Evolutionary conservation across 1,140 invertebrate genomes (phyloP).

Genomic region (Euura saliciscinereae): DNA sequence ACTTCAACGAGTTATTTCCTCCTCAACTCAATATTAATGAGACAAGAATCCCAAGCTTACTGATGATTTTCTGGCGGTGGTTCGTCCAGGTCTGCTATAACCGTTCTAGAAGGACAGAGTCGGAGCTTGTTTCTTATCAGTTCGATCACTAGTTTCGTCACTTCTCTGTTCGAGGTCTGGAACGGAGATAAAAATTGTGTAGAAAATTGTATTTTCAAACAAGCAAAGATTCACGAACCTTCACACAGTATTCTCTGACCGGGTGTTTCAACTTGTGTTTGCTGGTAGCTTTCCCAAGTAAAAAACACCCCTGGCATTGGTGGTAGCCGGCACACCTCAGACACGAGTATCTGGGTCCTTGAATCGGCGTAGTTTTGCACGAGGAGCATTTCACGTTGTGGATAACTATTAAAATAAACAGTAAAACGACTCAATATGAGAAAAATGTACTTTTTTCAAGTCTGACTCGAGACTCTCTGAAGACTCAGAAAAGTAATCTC

Average conservation of each 20-base stretch:
- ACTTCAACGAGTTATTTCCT: too few species aligned
- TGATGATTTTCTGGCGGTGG: constrained; percentile 29
- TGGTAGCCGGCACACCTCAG: constrained; percentile 78
- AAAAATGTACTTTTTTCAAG: constrained; percentile 14
- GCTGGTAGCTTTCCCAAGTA: constrained; percentile 71
- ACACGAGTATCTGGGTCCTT: constrained; percentile 72
- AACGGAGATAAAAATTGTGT: constrained; percentile 27
- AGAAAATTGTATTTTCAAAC: neutral
- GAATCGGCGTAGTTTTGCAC: constrained; percentile 62
- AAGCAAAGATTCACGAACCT: constrained; percentile 44
- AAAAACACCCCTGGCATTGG: constrained; percentile 83
- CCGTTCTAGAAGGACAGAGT: constrained; percentile 48
- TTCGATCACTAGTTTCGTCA: constrained; percentile 59
- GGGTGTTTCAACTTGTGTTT: constrained; percentile 80
- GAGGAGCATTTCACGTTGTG: constrained; percentile 65
- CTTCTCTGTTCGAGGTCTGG: constrained; percentile 58
- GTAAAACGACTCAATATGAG: neutral
- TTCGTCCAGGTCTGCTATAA: constrained; percentile 37
- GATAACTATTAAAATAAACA: constrained; percentile 44
- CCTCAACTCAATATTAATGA: too few species aligned
- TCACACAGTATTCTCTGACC: constrained; percentile 77
- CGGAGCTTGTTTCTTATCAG: constrained; percentile 57
- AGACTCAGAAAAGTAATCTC: neutral
- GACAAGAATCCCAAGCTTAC: constrained; percentile 4
- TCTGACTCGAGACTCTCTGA: constrained; percentile 17